These are phyloP conservation scores for Phengaris alcon DNA, from an alignment of 2,888 invertebrate genomes.

Conservation along the genomic window DNA sequence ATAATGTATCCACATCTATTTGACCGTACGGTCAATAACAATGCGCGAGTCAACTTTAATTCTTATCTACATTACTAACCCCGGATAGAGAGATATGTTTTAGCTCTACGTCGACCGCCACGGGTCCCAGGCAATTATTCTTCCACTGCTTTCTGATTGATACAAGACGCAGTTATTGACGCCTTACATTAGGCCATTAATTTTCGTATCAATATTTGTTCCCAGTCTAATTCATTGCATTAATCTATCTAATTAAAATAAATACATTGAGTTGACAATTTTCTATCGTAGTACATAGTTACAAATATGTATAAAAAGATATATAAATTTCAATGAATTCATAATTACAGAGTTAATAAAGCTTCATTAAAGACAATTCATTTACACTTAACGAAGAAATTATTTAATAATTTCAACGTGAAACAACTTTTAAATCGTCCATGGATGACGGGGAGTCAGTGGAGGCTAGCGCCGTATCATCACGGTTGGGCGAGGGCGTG, in stretches of 20 bases:
- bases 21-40: slow-evolving; percentile 51
- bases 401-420: slow-evolving; percentile 77
- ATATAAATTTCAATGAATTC: slow-evolving; percentile 77
- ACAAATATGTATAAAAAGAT: slow-evolving; percentile 79
- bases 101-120: slow-evolving; percentile 48
- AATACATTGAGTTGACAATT: slow-evolving; percentile 69
- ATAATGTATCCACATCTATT: slow-evolving; percentile 47
- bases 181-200: slow-evolving; percentile 64
- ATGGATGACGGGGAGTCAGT: slow-evolving; percentile 41
- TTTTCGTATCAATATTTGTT: slow-evolving; percentile 67
- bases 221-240: slow-evolving; percentile 73
- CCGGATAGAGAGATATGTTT: slow-evolving; percentile 65
- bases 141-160: slow-evolving; percentile 32
- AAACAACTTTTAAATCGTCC: slow-evolving; percentile 53
- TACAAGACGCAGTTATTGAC: slow-evolving; percentile 25
- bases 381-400: slow-evolving; percentile 76
- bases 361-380: slow-evolving; percentile 75
- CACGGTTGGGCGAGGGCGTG: slow-evolving; percentile 48
- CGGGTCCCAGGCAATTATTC: slow-evolving; percentile 39
- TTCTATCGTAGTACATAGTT: slow-evolving; percentile 58
- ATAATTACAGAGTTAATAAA: slow-evolving; percentile 79
- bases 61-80: slow-evolving; percentile 49
- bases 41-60: slow-evolving; percentile 47
- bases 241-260: slow-evolving; percentile 73
- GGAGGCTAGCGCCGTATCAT: slow-evolving; percentile 35